Conservation (phyloP, 1,140 invertebrate genomes). For the Uloborus diversus region DNA sequence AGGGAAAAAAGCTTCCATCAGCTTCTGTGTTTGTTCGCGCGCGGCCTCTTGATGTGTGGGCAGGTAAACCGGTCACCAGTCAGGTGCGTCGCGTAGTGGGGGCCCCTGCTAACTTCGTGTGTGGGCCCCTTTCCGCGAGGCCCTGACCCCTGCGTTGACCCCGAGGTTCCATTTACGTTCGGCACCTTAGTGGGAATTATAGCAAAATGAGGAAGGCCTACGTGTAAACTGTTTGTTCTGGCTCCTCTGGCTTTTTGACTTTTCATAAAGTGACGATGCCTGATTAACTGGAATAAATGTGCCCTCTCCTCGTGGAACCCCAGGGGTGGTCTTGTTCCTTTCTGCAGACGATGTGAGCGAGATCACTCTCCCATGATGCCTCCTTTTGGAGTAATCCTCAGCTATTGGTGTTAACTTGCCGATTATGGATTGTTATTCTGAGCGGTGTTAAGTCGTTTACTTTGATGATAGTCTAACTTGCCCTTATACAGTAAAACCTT, state of each 20-base stretch:
- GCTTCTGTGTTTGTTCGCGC: conserved; percentile 32
- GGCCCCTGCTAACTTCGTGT: conserved; percentile 24
- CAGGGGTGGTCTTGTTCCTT: conserved; percentile 20
- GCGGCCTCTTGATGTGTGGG: conserved; percentile 34
- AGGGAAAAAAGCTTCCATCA: conserved; percentile 3
- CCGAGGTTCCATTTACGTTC: conserved; percentile 13
- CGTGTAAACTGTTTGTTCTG: conserved; percentile 52
- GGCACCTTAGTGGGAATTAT: conserved; percentile 44
- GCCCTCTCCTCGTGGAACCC: neutral
- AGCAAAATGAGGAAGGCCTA: neutral
- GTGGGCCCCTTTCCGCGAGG: conserved; percentile 26
- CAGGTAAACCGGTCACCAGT: conserved; percentile 36
- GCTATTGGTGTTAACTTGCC: neutral
- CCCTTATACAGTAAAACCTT: neutral
- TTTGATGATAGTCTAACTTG: neutral
- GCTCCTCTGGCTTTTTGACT: conserved; percentile 21
- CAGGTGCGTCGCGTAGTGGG: conserved; percentile 40
- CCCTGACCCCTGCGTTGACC: conserved; percentile 14
- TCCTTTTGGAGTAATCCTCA: conserved; percentile 8
- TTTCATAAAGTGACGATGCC: conserved; percentile 23
- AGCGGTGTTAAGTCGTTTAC: neutral
- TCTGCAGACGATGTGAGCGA: neutral
- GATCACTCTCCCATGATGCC: conserved; percentile 35
- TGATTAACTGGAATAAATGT: conserved; percentile 44
- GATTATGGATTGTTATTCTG: neutral